These are phyloP conservation scores for Bufotes viridis DNA, from an alignment of 2,797 vertebrate species.

Conservation along the genomic window DNA sequence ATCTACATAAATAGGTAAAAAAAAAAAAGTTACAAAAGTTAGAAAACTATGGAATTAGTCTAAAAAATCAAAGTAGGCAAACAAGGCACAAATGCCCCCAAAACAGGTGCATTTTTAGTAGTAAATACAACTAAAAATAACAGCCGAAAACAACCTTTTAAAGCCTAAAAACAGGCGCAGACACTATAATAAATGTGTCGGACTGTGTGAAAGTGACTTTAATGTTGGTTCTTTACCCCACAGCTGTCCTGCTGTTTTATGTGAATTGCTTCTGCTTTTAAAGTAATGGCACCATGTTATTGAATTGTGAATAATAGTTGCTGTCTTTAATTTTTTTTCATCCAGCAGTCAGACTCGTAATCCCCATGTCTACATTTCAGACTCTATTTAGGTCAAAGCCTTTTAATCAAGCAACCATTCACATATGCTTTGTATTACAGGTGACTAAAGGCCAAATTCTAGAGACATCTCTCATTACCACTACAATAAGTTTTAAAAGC, in stretches of 20 bases:
- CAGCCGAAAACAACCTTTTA: too few relatives aligned
- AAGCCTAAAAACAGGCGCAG: too few relatives aligned
- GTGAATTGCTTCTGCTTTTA: background rate
- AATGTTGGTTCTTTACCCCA: too few relatives aligned
- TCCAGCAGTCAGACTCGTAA: slow-evolving; percentile 7
- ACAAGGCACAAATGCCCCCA: too few relatives aligned
- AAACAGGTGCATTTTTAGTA: too few relatives aligned
- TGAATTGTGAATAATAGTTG: background rate
- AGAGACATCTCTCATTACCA: slow-evolving; percentile 13
- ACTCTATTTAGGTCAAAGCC: slow-evolving; percentile 27
- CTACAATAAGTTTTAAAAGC: background rate
- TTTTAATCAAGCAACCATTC: slow-evolving; percentile 34
- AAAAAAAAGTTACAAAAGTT: too few relatives aligned
- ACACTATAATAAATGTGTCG: too few relatives aligned
- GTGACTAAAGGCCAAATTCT: slow-evolving; percentile 23
- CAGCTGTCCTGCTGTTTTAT: background rate
- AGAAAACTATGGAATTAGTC: too few relatives aligned
- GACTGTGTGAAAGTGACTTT: too few relatives aligned
- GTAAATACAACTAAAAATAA: too few relatives aligned
- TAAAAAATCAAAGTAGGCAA: too few relatives aligned
- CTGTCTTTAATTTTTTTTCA: background rate
- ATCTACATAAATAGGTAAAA: too few relatives aligned
- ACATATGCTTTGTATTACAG: slow-evolving; percentile 51
- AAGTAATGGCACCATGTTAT: background rate
- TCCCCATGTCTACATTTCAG: background rate